These are phyloP conservation scores for Rana temporaria DNA, from an alignment of 2,113 vertebrate genomes.

Conservation along the genomic window DNA sequence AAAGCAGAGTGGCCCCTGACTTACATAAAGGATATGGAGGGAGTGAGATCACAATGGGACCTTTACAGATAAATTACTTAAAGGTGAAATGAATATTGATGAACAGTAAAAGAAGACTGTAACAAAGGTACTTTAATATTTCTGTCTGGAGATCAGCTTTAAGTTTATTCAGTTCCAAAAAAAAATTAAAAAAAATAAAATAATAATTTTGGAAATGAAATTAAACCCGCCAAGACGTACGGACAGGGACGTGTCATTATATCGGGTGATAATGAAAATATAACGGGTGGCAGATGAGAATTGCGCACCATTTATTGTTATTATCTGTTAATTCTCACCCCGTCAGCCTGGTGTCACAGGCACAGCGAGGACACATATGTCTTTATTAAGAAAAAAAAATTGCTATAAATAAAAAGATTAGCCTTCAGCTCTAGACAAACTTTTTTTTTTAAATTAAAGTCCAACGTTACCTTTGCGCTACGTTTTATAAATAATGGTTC, in stretches of 20 bases:
- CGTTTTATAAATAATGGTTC: too few species aligned
- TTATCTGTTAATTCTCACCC: constrained; percentile 16
- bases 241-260: neutral
- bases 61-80: too few species aligned
- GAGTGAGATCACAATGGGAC: too few species aligned
- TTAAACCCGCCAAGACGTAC: neutral
- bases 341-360: neutral
- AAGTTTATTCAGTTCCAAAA: neutral
- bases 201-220: neutral
- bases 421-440: too few species aligned
- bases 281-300: constrained; percentile 13
- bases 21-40: neutral
- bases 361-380: neutral
- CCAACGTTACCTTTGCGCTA: too few species aligned
- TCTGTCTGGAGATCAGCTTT: too few species aligned
- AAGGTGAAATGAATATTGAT: too few species aligned
- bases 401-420: neutral
- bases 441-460: too few species aligned
- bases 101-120: too few species aligned
- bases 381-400: neutral
- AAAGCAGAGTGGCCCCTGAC: too few species aligned
- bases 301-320: neutral
- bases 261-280: constrained; percentile 41
- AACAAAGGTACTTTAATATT: too few species aligned
- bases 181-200: neutral